Percentiles rank a stretch among this genome's conserved stretches.
Evolutionary conservation across 2,797 vertebrate genomes (phyloP).

Genomic region (Onychomys leucogaster): DNA sequence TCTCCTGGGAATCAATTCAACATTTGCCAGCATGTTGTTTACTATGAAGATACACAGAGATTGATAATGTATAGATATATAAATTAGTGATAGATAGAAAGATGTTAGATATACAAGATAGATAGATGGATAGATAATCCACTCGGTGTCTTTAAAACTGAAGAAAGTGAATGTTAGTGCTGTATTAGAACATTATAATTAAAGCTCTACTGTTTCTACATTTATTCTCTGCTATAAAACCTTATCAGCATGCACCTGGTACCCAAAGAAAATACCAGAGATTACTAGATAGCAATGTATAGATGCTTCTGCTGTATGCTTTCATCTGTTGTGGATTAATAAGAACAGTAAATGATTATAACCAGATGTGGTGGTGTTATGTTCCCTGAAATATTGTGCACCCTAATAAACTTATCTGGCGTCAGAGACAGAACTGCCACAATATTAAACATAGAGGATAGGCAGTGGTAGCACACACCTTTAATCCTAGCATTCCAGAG

Average conservation of each 20-base stretch:
- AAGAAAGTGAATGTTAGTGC: background rate
- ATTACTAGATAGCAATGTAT: background rate
- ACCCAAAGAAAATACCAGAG: background rate
- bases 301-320: background rate
- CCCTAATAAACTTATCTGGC: too few species aligned
- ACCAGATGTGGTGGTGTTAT: too few species aligned
- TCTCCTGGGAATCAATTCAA: background rate
- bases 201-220: background rate
- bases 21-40: background rate
- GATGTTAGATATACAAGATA: too few species aligned
- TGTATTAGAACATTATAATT: background rate
- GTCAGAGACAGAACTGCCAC: too few species aligned
- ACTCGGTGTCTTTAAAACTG: background rate
- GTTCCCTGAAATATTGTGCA: too few species aligned
- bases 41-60: background rate
- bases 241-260: background rate
- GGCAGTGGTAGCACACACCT: too few species aligned
- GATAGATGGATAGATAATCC: background rate
- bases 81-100: background rate
- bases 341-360: background rate
- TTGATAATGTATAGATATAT: background rate
- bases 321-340: constrained; percentile 3
- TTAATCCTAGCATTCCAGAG: too few species aligned
- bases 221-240: background rate
- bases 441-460: too few species aligned